Evolutionary conservation across 2,797 vertebrate genomes (phyloP), one percentile per base, ranked within the genome.

Genomic region (Lutjanus campechanus): DNA sequence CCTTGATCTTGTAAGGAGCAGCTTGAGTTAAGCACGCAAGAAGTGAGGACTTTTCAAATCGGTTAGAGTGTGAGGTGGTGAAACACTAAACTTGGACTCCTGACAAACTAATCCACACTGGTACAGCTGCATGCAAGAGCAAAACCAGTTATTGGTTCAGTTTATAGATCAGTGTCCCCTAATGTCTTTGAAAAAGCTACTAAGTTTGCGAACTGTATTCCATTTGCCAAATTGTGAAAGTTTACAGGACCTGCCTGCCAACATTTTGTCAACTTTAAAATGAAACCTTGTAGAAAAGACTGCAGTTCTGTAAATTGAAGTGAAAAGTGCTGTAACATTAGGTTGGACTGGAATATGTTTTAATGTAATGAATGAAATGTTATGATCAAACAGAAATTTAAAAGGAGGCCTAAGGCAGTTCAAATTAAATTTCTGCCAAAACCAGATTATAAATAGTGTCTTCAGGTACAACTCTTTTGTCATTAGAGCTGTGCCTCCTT

Each of bases 111-210:
- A 77, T 60, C 47, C 12, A 54, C 16, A 25, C 11, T 29, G 11
- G n/a, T 47, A 47, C 2, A 16, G n/a, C n/a, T 41, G 5, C 15
- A 16, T 54, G 53, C 72, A 17, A 73, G 22, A 77, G 41, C 11
- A 72, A 25, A 60, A 56, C 11, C 56, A 50, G n/a, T 69, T 36
- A 49, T 50, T 70, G 51, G 41, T 76, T 64, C 59, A 44, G 9
- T 81, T 79, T 54, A 43, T 73, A n/a, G 51, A 63, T 11, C 11
- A n/a, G 20, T 66, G 43, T 60, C 46, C 41, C 44, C 20, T 41
- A 25, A 7, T 75, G 66, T 47, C 77, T 64, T 81, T 81, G 53
- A 72, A 62, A 81, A 83, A 72, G 17, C 20, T 62, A 2, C n/a
- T 8, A 17, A 56, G 40, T 56, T 41, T 74, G 62, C 51, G n/a